Evolutionary conservation across 2,797 vertebrate genomes (phyloP).

Genomic region (Dromococcyx pavoninus): DNA sequence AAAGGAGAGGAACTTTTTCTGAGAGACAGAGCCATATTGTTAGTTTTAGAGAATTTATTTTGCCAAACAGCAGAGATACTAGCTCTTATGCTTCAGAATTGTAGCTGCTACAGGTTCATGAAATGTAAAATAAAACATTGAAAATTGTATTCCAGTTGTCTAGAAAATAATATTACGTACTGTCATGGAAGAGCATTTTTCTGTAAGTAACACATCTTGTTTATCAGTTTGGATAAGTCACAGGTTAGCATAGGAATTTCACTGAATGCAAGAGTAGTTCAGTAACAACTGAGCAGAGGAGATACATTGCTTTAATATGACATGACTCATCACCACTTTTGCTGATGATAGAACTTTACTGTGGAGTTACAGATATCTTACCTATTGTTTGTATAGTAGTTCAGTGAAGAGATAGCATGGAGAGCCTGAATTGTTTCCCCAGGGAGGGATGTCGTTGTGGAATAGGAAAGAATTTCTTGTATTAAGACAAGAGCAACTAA

Average conservation of each 20-base stretch:
- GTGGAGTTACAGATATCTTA: not conserved
- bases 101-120: not conserved
- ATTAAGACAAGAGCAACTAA: conserved; percentile 19
- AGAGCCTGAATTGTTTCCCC: conserved; percentile 1
- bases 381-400: not conserved
- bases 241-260: not conserved
- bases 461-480: conserved; percentile 10
- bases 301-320: not conserved
- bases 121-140: not conserved
- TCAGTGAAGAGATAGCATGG: conserved; percentile 3
- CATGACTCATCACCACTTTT: not conserved
- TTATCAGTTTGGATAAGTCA: not conserved
- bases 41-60: not conserved
- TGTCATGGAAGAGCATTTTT: not conserved
- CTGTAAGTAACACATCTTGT: not conserved
- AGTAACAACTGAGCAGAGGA: not conserved
- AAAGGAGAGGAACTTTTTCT: not conserved
- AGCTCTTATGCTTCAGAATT: not conserved
- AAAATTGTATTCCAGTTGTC: not conserved
- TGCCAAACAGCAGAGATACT: not conserved
- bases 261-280: not conserved
- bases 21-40: not conserved
- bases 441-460: not conserved
- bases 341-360: not conserved
- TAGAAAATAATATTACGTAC: not conserved